Evolutionary conservation across 2,888 invertebrate genomes (phyloP), one percentile per base, ranked within the genome.

Genomic region (Nephrocerus scutellatus): DNA sequence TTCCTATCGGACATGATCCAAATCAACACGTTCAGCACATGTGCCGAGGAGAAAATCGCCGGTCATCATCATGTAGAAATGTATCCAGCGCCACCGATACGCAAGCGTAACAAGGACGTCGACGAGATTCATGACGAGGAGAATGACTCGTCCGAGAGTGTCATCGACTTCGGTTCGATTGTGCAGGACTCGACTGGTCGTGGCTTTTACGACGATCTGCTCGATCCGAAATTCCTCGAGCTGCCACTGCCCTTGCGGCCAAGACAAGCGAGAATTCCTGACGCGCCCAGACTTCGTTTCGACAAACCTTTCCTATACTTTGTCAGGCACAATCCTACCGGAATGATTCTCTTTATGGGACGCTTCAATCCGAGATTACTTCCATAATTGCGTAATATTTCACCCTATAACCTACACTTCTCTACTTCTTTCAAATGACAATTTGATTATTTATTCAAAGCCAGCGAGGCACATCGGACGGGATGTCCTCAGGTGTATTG

Each of bases 291-390:
- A 59, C 72, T 91, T 58, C 79, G 84, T 54, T 83, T 88, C 60
- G 89, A 91, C 56, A 75, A 88, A 58, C 90, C 90, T 1, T 91
- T 91, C 74, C 72, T 91, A 18, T 91, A 85, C 66, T 84, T 88
- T 53, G 85, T 90, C 10, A 75, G 90, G 58, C 90, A 91, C 66
- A 90, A 90, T 66, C 90, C 89, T 2, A 84, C 89, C n/a, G 90
- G 90, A 44, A 77, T 90, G 72, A 84, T 91, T 56, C 71, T 91
- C 35, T 86, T 86, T 62, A 85, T 88, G 73, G 90, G 90, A 26
- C 75, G 89, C 60, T 89, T 86, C 70, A 89, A 86, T 68, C 89
- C 86, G 26, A 78, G 84, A 68, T 75, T 86, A 60, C 70, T 85
- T 66, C 85, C 85, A 64, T 85, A 72, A 73, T n/a, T n/a, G n/a